These are phyloP conservation scores for Agrilus planipennis DNA, from an alignment of 1,140 invertebrate species.

Conservation along the genomic window DNA sequence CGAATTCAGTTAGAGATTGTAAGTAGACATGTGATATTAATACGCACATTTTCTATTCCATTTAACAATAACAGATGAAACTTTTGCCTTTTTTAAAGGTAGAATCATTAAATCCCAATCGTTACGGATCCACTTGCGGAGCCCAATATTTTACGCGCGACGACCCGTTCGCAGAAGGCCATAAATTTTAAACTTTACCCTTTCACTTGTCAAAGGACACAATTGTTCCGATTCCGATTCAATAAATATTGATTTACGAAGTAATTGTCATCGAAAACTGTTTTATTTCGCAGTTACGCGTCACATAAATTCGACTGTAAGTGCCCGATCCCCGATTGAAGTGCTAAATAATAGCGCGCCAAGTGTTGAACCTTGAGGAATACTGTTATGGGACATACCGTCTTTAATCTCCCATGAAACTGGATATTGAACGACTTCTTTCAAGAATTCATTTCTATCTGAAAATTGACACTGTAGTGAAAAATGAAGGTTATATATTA, in stretches of 20 bases:
- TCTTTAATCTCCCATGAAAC: no score
- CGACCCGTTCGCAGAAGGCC: slow-evolving; percentile 1
- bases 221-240: slow-evolving; percentile 25
- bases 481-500: no score
- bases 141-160: slow-evolving; percentile 5
- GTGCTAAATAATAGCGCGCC: neutral
- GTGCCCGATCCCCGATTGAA: neutral
- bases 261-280: slow-evolving; percentile 25
- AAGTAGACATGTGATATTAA: no score
- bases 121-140: slow-evolving; percentile 6
- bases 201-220: slow-evolving; percentile 12
- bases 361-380: neutral
- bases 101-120: no score
- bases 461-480: no score
- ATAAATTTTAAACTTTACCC: slow-evolving; percentile 28
- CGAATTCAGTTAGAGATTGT: no score
- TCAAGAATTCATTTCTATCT: no score
- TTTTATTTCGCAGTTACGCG: slow-evolving; percentile 28
- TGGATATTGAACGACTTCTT: no score
- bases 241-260: slow-evolving; percentile 31
- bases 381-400: no score
- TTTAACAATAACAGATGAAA: no score
- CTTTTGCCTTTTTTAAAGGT: no score
- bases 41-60: no score
- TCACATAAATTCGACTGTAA: slow-evolving; percentile 8